Base-by-base conservation (phyloP, 1,140 invertebrate genomes). In the Drosophila prosaltans region DNA sequence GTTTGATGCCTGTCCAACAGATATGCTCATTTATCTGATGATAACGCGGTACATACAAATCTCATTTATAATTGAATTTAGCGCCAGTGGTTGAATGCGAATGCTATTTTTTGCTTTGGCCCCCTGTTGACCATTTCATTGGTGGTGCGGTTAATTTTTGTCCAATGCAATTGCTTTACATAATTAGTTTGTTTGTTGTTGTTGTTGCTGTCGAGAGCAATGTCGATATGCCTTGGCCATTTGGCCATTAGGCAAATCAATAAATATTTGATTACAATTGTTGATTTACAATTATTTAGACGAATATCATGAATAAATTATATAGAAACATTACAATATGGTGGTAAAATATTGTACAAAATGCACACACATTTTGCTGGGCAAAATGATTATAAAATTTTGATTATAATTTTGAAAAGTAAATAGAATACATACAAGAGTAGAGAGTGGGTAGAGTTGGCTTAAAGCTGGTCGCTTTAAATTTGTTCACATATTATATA, bases 211-310 rank as follows among this genome's bases (percentile, higher is more conserved):
- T 39, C 43, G 41, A 59, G 32, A 36, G 43, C 65, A 60, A 58
- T 48, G 45, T 48, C 45, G 45, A 26, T 70, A 72, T 74, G 45
- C 8, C 45, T 51, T 51, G 45, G 80, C 78, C 82, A 86, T 85
- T 51, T 51, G 45, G 80, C 78, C 82, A 86, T 85, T 82, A 80
- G 61, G 28, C 54, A 59, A 80, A 86, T 88, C 80, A 89, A 88
- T 86, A 80, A 88, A 83, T 89, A 83, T 88, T 89, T 83, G 84
- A 88, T 88, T 80, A 74, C 69, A 88, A 80, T 88, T 88, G 83
- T 88, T 88, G 80, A 89, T 83, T 88, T 83, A 79, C 77, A 88
- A 83, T 74, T 78, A 83, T 83, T 83, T 82, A 73, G 51, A 40
- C 65, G 67, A 60, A 71, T 65, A 57, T 61, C 32, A 70, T 68